Base-by-base conservation (phyloP, 1,140 invertebrate species). In the Trachymyrmex septentrionalis region DNA sequence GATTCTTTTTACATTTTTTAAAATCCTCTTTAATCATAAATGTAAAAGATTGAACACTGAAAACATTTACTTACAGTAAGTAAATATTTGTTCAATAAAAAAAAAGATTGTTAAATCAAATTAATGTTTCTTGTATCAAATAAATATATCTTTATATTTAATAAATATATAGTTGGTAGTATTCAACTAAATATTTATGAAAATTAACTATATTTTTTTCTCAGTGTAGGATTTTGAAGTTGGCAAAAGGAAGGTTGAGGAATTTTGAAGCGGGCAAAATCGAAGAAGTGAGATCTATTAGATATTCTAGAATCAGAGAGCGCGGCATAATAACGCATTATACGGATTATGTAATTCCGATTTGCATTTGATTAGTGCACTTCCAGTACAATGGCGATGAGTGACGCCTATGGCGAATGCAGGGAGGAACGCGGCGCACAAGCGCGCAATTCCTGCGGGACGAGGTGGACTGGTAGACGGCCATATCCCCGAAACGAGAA, bases 401-500 rank as follows among this genome's bases (percentile, higher is more conserved):
- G 53, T 84, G 69, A 64, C 78, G 72, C 55, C 77, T 78, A 77
- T 84, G 76, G 87, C 73, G 67, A 89, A 75, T 71, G 87, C 82
- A 86, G 57, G 50, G 61, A 75, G 88, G 64, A 75, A 59, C 69
- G 75, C 71, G 75, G 53, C n/a, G 73, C 72, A 87, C 82, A 48
- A 84, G 59, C 72, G 88, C 81, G 81, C 84, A 77, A 90, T 89
- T 89, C 87, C 78, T 61, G 50, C 69, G 53, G 63, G 87, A 63
- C 67, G 80, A 82, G 67, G 67, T 73, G 85, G 88, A 88, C 87
- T 48, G 86, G 87, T 86, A 87, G 77, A 88, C 59, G 87, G 77
- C 85, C 75, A 88, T 90, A 90, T 90, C 87, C 88, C 66, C 77
- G 67, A 90, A 89, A 90, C 87, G 77, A 72, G 87, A 50, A 86